A percentile compares a stretch with the other conserved stretches of the same genome.
These are phyloP conservation scores for Halocynthia roretzi DNA, from an alignment of 23 tunicate genomes.

Conservation along the genomic window DNA sequence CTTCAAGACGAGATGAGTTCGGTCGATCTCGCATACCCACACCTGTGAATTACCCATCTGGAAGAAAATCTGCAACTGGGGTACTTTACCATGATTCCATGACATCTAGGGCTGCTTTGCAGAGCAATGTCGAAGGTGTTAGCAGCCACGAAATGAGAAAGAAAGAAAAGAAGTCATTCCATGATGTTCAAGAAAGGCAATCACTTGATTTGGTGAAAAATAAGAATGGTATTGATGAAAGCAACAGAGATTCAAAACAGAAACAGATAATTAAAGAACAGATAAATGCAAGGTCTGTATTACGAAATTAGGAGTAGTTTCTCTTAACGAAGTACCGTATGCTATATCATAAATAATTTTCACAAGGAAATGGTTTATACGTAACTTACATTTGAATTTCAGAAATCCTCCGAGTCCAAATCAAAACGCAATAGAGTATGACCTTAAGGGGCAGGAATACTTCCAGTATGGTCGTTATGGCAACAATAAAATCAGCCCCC, in stretches of 20 bases:
- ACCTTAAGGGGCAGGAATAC: conserved; percentile 4
- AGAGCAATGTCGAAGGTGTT: conserved; percentile 25
- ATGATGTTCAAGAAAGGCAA: too few species aligned
- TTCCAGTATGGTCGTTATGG: conserved; percentile 24
- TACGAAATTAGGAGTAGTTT: too few species aligned
- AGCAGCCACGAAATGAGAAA: conserved; percentile 14
- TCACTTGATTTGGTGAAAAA: too few species aligned
- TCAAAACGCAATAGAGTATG: conserved; percentile 10
- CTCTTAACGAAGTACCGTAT: too few species aligned
- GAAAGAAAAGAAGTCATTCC: too few species aligned
- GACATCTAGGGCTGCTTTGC: conserved; percentile 7
- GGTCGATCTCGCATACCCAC: conserved; percentile 18
- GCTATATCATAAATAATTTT: too few species aligned
- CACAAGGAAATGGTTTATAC: not conserved
- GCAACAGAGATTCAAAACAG: too few species aligned
- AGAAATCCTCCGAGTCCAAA: not conserved
- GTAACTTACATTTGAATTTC: not conserved
- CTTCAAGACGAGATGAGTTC: too few species aligned
- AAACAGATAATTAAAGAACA: too few species aligned
- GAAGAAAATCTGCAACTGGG: conserved; percentile 21
- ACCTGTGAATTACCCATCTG: conserved; percentile 22
- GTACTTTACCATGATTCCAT: conserved; percentile 7
- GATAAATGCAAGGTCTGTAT: too few species aligned
- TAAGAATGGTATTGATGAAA: too few species aligned
- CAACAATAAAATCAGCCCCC: conserved; percentile 13